Evolutionary conservation across 2,113 vertebrate species (phyloP).

Genomic region (Bos indicus): DNA sequence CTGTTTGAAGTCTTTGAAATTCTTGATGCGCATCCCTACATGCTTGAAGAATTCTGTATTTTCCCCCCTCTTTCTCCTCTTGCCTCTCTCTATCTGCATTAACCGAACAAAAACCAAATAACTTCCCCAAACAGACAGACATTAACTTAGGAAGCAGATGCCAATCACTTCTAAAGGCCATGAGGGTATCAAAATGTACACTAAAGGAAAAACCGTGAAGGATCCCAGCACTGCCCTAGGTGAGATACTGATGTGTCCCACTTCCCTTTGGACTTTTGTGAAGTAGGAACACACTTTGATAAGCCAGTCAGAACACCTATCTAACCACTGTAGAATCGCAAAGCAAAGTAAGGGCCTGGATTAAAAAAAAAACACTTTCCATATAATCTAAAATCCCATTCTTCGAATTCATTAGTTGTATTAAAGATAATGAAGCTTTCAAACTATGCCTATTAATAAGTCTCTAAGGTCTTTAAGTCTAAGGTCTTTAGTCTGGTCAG

Average conservation of each 20-base stretch:
- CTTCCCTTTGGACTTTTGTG: neutral
- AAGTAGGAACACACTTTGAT: neutral
- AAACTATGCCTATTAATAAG: slow-evolving; percentile 14
- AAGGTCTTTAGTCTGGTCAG: neutral
- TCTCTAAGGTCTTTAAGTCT: neutral
- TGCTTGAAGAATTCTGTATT: slow-evolving; percentile 13
- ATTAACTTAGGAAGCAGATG: slow-evolving; percentile 26
- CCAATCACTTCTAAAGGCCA: neutral
- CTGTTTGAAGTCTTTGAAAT: slow-evolving; percentile 30
- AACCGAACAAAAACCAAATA: slow-evolving; percentile 47
- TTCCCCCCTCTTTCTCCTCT: neutral
- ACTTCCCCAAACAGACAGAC: slow-evolving; percentile 38
- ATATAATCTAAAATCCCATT: neutral
- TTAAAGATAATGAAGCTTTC: neutral
- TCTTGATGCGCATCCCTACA: neutral
- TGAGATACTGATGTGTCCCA: neutral
- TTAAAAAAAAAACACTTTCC: neutral
- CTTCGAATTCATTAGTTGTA: neutral
- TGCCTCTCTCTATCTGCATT: neutral
- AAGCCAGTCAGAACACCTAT: neutral
- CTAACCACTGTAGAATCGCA: neutral
- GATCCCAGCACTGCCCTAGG: neutral
- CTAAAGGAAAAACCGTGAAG: neutral
- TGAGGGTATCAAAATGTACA: neutral
- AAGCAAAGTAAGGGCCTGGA: neutral